Evolutionary conservation across 2,888 invertebrate species (phyloP), one percentile per base, ranked within the genome.

Genomic region (Pandemis heparana): DNA sequence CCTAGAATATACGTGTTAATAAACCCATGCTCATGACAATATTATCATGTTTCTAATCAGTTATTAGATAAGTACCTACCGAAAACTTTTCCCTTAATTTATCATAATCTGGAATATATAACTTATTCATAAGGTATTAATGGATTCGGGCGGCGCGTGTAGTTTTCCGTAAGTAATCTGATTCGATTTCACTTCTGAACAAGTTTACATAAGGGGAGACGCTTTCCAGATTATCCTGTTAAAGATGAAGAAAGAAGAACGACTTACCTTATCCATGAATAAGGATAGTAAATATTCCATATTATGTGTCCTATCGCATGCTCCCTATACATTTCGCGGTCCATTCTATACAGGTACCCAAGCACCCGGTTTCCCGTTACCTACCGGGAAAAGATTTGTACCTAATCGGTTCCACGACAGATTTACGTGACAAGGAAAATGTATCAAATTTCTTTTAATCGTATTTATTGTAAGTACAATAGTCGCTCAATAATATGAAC

Each of bases 81-180:
- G 23, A 23, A 10, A 56, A 56, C 56, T 56, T 56, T 56, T 56
- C 23, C 23, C 23, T 56, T 56, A 23, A 56, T 56, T 53, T 56
- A 23, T 12, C 12, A n/a, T 23, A 23, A 56, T 10, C 23, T 32
- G 23, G 23, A 32, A 32, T 32, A 4, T 56, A 56, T 56, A 12
- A 23, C 56, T 12, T 56, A 56, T 56, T 56, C 56, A 56, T 56
- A 23, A 56, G n/a, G 12, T 0, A 23, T 23, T 23, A 10, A 56
- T 56, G 23, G 56, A 10, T 23, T 56, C 23, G 56, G 12, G 23
- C 12, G 56, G 56, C 56, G 56, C 18, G 23, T 10, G 56, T 56
- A 56, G 23, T 23, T 16, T 56, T 23, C 53, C 18, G 53, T 16
- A 6, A 23, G 23, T 18, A 10, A 56, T 9, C 56, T 56, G 56